These are phyloP conservation scores for Macaria liturata DNA, from an alignment of 2,888 invertebrate genomes.

Conservation along the genomic window DNA sequence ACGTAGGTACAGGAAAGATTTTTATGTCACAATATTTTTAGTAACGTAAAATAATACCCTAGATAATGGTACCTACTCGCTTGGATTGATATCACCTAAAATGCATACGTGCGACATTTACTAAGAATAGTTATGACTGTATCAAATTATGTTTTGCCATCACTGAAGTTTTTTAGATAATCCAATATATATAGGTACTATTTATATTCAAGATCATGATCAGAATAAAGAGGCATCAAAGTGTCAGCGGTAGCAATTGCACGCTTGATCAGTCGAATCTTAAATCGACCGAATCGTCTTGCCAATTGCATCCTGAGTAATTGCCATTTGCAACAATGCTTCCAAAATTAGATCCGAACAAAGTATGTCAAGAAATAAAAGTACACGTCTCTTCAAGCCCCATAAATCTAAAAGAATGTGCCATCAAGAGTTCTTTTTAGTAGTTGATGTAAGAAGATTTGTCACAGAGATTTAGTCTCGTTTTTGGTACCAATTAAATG, in stretches of 20 bases:
- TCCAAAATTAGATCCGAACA: conserved; percentile 18
- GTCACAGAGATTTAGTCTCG: conserved; percentile 1
- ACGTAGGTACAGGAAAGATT: too few relatives aligned
- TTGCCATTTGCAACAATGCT: conserved; percentile 18
- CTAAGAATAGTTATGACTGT: too few relatives aligned
- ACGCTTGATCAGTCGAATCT: conserved; percentile 21
- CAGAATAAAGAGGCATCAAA: conserved; percentile 23
- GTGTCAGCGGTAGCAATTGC: conserved; percentile 21
- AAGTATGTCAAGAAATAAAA: conserved; percentile 21
- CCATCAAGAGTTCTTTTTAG: conserved; percentile 15
- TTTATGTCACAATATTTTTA: too few relatives aligned
- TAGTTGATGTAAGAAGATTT: conserved; percentile 4
- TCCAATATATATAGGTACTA: too few relatives aligned
- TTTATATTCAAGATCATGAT: not conserved
- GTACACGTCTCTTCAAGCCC: conserved; percentile 7
- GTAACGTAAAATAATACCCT: too few relatives aligned
- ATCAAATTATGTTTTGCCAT: too few relatives aligned
- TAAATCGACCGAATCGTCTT: conserved; percentile 25
- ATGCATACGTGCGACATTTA: too few relatives aligned
- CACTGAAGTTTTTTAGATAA: too few relatives aligned
- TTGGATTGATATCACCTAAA: too few relatives aligned
- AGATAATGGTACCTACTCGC: too few relatives aligned
- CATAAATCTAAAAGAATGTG: conserved; percentile 15
- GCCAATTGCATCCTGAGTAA: conserved; percentile 27
- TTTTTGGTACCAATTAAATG: not conserved